Conservation (phyloP, 1,140 invertebrate species). For the Protaetia brevitarsis region DNA sequence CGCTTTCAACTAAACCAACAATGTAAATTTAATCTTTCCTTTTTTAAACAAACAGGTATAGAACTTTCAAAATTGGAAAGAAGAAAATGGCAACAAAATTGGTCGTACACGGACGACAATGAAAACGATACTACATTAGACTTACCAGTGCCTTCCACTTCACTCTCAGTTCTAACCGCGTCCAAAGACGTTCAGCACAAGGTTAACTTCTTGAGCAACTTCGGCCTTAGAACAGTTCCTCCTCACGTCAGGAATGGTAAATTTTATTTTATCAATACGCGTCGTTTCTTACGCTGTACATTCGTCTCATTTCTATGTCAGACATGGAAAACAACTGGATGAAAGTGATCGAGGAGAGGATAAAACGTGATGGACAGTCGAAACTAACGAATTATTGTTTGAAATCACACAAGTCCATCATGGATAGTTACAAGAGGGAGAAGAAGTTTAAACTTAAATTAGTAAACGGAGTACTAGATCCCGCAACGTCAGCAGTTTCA, state of each 20-base stretch:
- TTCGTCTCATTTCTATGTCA: constrained; percentile 23
- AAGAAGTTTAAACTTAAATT: not conserved
- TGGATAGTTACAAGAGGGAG: not conserved
- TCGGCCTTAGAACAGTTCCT: constrained; percentile 36
- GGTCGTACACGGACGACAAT: constrained; percentile 26
- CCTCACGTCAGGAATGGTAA: constrained; percentile 37
- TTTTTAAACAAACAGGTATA: constrained; percentile 37
- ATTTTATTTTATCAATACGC: not conserved
- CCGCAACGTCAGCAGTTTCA: not conserved
- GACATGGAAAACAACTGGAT: constrained; percentile 44
- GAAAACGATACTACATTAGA: constrained; percentile 34
- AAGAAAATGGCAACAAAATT: constrained; percentile 39
- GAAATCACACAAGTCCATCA: constrained; percentile 30
- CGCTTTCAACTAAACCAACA: no score
- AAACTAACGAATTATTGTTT: constrained; percentile 38
- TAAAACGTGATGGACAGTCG: constrained; percentile 39
- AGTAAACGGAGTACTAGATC: constrained; percentile 1
- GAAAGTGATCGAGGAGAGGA: constrained; percentile 41
- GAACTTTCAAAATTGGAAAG: constrained; percentile 42
- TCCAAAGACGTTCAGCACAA: constrained; percentile 39
- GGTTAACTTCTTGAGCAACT: constrained; percentile 37
- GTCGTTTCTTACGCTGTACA: not conserved
- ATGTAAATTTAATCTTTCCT: not conserved
- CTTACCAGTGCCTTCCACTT: constrained; percentile 43
- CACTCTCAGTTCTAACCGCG: constrained; percentile 36